Percentiles rank a stretch among this genome's conserved stretches.
phyloP scores from a whole-genome alignment of 1,140 invertebrate species.

The Zophobas morio region DNA sequence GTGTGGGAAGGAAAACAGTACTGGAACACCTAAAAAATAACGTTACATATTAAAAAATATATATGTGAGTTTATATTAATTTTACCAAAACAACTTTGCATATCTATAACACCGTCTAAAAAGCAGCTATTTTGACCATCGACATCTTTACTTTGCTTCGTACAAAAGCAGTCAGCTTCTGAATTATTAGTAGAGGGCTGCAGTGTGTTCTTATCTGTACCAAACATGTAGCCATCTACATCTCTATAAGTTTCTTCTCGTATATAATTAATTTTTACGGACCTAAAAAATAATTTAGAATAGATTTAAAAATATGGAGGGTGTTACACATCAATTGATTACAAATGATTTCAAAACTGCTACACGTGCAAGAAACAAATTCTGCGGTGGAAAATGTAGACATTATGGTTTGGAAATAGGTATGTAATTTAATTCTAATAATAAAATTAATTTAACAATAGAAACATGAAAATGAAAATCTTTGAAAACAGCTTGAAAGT shows the following conservation, averaged over 20 bases:
- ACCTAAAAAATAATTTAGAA: slow-evolving; percentile 51
- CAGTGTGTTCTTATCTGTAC: slow-evolving; percentile 47
- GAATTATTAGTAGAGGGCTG: slow-evolving; percentile 20
- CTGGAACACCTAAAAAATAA: slow-evolving; percentile 55
- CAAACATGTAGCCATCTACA: slow-evolving; percentile 55
- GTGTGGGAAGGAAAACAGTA: slow-evolving; percentile 61
- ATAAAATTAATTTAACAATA: no score
- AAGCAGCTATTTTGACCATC: slow-evolving; percentile 55
- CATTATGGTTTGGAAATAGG: no score
- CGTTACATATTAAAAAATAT: slow-evolving; percentile 28
- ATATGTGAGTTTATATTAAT: slow-evolving; percentile 34
- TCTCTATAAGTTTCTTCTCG: slow-evolving; percentile 50
- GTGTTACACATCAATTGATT: no score
- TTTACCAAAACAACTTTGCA: slow-evolving; percentile 60
- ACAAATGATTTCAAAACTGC: no score
- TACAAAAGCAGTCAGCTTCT: slow-evolving; percentile 60
- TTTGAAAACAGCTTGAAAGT: no score
- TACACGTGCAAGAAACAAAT: no score
- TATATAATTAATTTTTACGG: slow-evolving; percentile 50
- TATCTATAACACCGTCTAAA: slow-evolving; percentile 59
- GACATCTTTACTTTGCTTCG: slow-evolving; percentile 51
- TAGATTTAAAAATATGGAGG: slow-evolving; percentile 10
- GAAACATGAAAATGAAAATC: no score
- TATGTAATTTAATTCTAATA: no score
- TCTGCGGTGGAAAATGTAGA: no score